Evolutionary conservation across 2,113 vertebrate species (phyloP).

Genomic region (Takifugu flavidus): DNA sequence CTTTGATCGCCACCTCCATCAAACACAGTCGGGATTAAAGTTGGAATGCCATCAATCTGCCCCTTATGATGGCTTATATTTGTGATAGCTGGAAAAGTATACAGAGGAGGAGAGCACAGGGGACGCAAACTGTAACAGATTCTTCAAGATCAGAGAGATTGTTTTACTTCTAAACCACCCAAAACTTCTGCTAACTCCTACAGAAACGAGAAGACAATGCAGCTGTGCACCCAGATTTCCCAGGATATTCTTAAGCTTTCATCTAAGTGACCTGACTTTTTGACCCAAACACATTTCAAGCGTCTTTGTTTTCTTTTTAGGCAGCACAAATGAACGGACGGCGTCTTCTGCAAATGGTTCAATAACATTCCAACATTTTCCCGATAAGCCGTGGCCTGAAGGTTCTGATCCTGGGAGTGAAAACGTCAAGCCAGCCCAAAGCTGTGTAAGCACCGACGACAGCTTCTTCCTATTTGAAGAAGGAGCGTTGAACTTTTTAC

Average conservation of each 20-base stretch:
- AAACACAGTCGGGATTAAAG: constrained; percentile 48
- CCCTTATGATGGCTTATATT: constrained; percentile 15
- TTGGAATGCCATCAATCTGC: constrained; percentile 29
- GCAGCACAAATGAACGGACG: constrained; percentile 8
- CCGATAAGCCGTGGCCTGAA: constrained; percentile 55
- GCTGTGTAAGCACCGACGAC: constrained; percentile 57
- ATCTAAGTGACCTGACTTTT: constrained; percentile 8
- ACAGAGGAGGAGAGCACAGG: constrained; percentile 1
- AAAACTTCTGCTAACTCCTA: background rate
- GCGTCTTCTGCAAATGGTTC: constrained; percentile 38
- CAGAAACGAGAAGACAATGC: background rate
- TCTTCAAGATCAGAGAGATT: background rate
- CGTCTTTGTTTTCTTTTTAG: constrained; percentile 21
- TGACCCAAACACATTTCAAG: constrained; percentile 25
- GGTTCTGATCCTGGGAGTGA: constrained; percentile 45
- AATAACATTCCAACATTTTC: constrained; percentile 61
- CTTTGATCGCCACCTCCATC: constrained; percentile 59
- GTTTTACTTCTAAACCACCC: constrained; percentile 9
- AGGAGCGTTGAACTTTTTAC: constrained; percentile 41
- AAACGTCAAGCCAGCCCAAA: constrained; percentile 43
- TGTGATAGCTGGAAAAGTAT: constrained; percentile 22
- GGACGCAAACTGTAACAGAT: constrained; percentile 8
- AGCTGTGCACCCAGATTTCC: background rate
- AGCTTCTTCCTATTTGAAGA: constrained; percentile 56
- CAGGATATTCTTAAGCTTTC: background rate